These are phyloP conservation scores for Rambutsinella grinnellia DNA, from an alignment of 2,888 invertebrate genomes.

Conservation along the genomic window DNA sequence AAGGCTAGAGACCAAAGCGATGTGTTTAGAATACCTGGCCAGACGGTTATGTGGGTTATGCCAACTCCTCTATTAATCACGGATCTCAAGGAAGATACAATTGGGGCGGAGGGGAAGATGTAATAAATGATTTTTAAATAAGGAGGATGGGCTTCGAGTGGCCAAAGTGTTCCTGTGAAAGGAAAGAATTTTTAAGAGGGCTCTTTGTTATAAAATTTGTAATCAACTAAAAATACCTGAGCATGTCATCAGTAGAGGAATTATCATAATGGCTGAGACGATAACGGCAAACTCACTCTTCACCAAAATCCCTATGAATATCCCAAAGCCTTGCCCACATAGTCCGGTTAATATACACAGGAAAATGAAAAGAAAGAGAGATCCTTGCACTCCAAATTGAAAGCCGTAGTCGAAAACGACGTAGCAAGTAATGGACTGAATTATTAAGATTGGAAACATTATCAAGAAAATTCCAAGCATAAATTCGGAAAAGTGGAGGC, in stretches of 20 bases:
- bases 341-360: slow-evolving; percentile 39
- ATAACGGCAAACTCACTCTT: slow-evolving; percentile 43
- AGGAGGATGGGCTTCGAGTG: slow-evolving; percentile 35
- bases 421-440: slow-evolving; percentile 38
- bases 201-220: background rate
- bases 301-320: slow-evolving; percentile 35
- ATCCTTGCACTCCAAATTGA: slow-evolving; percentile 29
- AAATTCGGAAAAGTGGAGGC: slow-evolving; percentile 36
- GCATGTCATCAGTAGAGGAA: slow-evolving; percentile 37
- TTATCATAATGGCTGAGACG: slow-evolving; percentile 42
- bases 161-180: slow-evolving; percentile 37
- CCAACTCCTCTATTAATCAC: slow-evolving; percentile 43
- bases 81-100: slow-evolving; percentile 40
- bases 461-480: slow-evolving; percentile 37
- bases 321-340: slow-evolving; percentile 46
- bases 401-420: slow-evolving; percentile 20
- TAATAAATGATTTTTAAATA: slow-evolving; percentile 34
- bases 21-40: slow-evolving; percentile 38
- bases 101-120: slow-evolving; percentile 38
- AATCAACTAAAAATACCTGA: slow-evolving; percentile 29
- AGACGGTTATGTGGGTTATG: slow-evolving; percentile 35
- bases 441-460: slow-evolving; percentile 28
- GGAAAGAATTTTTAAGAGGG: background rate
- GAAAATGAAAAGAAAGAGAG: slow-evolving; percentile 20
- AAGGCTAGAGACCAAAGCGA: slow-evolving; percentile 26